Percentiles rank a stretch among this genome's conserved stretches.
Conservation (phyloP, 2,113 vertebrate species). For the Hippotragus niger region DNA sequence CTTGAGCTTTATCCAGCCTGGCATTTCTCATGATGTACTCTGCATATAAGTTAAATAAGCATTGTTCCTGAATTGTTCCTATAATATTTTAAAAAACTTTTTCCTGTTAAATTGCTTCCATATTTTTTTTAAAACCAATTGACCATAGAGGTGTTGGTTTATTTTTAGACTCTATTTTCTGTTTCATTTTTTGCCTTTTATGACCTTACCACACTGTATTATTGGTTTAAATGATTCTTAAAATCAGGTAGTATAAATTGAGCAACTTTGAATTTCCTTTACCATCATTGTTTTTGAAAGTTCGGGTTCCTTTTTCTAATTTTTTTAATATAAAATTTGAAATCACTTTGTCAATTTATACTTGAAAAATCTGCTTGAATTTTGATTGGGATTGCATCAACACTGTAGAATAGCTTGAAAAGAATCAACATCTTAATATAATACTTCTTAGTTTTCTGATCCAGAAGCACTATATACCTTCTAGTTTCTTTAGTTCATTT, state of each 20-base stretch:
- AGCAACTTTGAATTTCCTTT: neutral
- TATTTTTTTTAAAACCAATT: neutral
- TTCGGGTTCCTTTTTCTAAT: neutral
- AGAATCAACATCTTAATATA: neutral
- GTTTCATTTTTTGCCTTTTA: neutral
- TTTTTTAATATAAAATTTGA: neutral
- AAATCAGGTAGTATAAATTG: neutral
- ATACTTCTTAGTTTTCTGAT: neutral
- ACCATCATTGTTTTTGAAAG: neutral
- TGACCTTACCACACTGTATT: neutral
- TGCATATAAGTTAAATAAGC: neutral
- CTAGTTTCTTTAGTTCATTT: neutral
- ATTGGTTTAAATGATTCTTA: neutral
- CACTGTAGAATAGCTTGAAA: neutral
- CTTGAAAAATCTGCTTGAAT: neutral
- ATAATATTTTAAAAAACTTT: neutral
- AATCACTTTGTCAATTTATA: neutral
- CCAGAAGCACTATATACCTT: neutral
- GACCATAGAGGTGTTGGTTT: neutral
- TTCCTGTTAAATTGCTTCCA: neutral
- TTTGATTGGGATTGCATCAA: neutral
- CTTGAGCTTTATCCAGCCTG: neutral
- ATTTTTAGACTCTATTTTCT: neutral
- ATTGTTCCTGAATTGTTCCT: neutral
- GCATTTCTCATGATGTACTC: neutral